Percentiles rank a stretch among this genome's conserved stretches.
phyloP scores from a whole-genome alignment of 2,113 vertebrate genomes.

The Bos indicus region DNA sequence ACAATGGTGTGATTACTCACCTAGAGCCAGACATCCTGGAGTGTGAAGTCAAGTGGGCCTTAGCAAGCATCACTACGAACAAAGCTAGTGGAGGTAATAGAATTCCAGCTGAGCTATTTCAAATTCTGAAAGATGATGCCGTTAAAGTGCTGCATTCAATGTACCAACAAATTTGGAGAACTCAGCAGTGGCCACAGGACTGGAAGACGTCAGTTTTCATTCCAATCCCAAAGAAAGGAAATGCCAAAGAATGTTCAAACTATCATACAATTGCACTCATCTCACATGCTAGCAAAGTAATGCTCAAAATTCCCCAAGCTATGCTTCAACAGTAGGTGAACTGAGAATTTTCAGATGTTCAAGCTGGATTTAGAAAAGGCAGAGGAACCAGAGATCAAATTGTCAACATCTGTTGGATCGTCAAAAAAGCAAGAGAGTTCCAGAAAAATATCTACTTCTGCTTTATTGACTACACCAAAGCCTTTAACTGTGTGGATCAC shows the following conservation, averaged over 20 bases:
- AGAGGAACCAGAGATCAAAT: not conserved
- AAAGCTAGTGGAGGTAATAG: not conserved
- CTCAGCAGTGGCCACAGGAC: not conserved
- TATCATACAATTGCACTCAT: not conserved
- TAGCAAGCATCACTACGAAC: not conserved
- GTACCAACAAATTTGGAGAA: not conserved
- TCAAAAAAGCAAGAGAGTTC: not conserved
- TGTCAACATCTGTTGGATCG: not conserved
- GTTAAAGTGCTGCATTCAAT: not conserved
- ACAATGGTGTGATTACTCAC: not conserved
- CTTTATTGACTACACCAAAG: not conserved
- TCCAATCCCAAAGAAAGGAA: not conserved
- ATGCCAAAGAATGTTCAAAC: not conserved
- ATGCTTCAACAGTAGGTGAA: not conserved
- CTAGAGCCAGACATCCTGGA: not conserved
- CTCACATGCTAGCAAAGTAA: not conserved
- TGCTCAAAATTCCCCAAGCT: not conserved
- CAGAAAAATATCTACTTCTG: not conserved
- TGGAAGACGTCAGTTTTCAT: not conserved
- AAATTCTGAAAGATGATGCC: not conserved
- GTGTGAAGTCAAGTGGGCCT: not conserved
- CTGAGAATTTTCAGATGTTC: not conserved
- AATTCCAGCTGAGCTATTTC: not conserved
- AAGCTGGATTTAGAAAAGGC: not conserved
- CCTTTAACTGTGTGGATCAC: not conserved